phyloP scores from a whole-genome alignment of 2,888 invertebrate genomes.

The Napeogenes sylphis region DNA sequence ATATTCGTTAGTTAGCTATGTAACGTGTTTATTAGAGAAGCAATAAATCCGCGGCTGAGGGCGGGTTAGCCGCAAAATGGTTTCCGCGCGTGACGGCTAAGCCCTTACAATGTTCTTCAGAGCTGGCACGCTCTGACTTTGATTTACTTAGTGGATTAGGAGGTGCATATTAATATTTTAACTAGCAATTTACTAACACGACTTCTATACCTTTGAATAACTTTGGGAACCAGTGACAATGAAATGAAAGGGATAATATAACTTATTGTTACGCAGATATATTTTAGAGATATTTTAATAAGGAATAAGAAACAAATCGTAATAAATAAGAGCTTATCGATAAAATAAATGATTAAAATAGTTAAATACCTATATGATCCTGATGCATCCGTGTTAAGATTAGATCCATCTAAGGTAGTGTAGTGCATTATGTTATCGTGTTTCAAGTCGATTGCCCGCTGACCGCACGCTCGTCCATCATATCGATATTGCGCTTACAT shows the following conservation, averaged over 20 bases:
- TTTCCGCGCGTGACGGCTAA: conserved; percentile 60
- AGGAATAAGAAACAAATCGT: neutral
- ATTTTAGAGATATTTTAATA: too few species aligned
- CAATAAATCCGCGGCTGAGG: conserved; percentile 55
- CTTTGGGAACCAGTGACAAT: neutral
- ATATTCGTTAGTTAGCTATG: conserved; percentile 66
- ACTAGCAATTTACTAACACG: conserved; percentile 19
- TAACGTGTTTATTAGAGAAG: conserved; percentile 72
- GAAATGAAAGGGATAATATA: too few species aligned
- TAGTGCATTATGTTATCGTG: conserved; percentile 52
- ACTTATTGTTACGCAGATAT: too few species aligned
- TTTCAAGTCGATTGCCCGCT: conserved; percentile 71
- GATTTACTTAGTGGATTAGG: conserved; percentile 67
- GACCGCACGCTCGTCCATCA: conserved; percentile 73
- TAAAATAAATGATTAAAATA: neutral
- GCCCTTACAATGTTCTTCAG: conserved; percentile 65
- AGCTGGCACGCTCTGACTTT: conserved; percentile 60
- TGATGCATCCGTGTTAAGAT: conserved; percentile 2
- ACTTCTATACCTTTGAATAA: neutral
- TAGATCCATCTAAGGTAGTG: conserved; percentile 25
- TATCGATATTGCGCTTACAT: conserved; percentile 73
- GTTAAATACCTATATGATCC: neutral
- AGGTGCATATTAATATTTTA: conserved; percentile 21
- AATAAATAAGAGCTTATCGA: too few species aligned
- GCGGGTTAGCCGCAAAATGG: conserved; percentile 63